Percentiles rank a stretch among this genome's conserved stretches.
phyloP scores from a whole-genome alignment of 2,113 vertebrate genomes.

The Cochlearius cochlearius region DNA sequence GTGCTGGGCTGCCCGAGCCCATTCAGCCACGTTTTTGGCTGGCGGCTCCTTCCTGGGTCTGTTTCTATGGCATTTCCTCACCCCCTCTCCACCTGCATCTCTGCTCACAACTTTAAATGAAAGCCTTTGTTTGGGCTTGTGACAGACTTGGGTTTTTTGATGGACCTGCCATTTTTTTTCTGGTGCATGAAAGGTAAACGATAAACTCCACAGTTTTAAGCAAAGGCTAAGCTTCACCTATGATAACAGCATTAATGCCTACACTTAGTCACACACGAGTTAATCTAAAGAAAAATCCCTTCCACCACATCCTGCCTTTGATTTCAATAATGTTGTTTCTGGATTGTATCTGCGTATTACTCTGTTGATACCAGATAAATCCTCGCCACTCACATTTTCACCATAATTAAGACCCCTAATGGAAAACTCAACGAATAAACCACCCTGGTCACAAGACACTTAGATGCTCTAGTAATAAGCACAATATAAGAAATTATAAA shows the following conservation, averaged over 20 bases:
- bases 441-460: not conserved
- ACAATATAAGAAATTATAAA: not conserved
- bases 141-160: not conserved
- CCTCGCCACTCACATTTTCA: not conserved
- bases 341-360: not conserved
- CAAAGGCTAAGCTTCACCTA: not conserved
- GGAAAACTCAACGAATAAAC: not conserved
- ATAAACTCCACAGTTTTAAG: not conserved
- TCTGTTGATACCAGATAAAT: not conserved
- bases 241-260: not conserved
- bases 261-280: not conserved
- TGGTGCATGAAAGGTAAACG: not conserved
- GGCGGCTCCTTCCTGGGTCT: not conserved
- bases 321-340: not conserved
- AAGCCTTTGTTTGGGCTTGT: not conserved
- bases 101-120: not conserved
- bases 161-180: not conserved
- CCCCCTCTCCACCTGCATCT: not conserved
- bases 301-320: not conserved
- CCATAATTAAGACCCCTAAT: not conserved
- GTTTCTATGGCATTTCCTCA: slow-evolving; percentile 21
- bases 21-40: slow-evolving; percentile 24
- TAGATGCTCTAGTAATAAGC: not conserved
- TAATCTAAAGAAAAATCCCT: not conserved
- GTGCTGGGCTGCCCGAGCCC: accelerated